Percentiles rank a stretch among this genome's conserved stretches.
Conservation (phyloP, 2,797 vertebrate genomes). For the Euthynnus affinis region DNA sequence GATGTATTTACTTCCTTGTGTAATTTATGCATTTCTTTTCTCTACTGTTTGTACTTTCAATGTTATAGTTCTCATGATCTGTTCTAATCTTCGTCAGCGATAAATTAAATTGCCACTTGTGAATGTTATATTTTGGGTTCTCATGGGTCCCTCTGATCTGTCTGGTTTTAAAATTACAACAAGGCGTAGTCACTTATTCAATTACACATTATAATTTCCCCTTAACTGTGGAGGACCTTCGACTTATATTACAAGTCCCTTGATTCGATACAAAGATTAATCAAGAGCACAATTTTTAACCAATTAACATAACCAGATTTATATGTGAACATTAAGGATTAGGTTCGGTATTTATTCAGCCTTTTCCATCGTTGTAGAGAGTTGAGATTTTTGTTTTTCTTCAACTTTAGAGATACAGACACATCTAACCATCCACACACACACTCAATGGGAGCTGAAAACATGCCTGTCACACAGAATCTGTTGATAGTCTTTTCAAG, state of each 20-base stretch:
- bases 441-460: conserved; percentile 31
- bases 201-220: background rate
- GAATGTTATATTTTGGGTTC: conserved; percentile 31
- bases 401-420: background rate
- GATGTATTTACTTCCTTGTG: conserved; percentile 34
- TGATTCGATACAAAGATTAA: background rate
- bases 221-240: background rate
- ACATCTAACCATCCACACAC: conserved; percentile 6
- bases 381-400: background rate
- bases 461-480: conserved; percentile 42
- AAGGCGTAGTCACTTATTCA: background rate
- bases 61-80: conserved; percentile 2
- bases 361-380: background rate
- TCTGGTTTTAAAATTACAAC: conserved; percentile 1
- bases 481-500: conserved; percentile 53
- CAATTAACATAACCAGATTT: background rate
- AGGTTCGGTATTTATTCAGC: background rate
- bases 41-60: conserved; percentile 14
- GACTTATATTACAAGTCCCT: background rate
- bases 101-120: conserved; percentile 17
- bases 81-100: background rate
- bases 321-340: background rate
- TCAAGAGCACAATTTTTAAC: conserved; percentile 44
- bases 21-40: conserved; percentile 28
- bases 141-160: conserved; percentile 67